phyloP scores from a whole-genome alignment of 1,140 invertebrate species.

The Leptestheria dahalacensis region DNA sequence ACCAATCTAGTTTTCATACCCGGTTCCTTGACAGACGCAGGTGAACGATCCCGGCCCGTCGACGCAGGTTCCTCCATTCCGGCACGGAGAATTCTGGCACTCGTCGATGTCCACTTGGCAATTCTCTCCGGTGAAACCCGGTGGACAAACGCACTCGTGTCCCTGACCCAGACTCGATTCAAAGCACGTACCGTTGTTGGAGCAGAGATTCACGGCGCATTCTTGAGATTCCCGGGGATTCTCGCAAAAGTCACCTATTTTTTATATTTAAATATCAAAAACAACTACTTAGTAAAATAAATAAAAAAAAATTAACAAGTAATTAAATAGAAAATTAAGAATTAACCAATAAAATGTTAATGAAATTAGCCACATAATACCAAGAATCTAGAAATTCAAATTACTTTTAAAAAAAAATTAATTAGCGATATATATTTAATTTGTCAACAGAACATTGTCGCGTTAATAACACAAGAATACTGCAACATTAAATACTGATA shows the following conservation, averaged over 20 bases:
- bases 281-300: too few species aligned
- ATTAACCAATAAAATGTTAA: too few species aligned
- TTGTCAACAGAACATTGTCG: too few species aligned
- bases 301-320: constrained; percentile 23
- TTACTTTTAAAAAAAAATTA: too few species aligned
- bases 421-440: too few species aligned
- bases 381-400: too few species aligned
- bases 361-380: too few species aligned
- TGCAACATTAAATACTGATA: too few species aligned
- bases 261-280: not conserved
- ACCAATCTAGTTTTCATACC: too few species aligned
- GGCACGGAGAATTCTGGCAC: constrained; percentile 18
- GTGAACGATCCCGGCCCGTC: constrained; percentile 14
- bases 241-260: constrained; percentile 59
- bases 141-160: constrained; percentile 12
- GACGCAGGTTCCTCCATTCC: constrained; percentile 19
- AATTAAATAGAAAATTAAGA: not conserved
- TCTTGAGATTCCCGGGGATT: constrained; percentile 51
- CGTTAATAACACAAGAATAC: too few species aligned
- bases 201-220: constrained; percentile 50
- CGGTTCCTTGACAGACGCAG: constrained; percentile 41
- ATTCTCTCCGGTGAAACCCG: constrained; percentile 14
- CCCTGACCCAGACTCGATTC: constrained; percentile 17
- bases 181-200: constrained; percentile 12
- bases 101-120: constrained; percentile 12